phyloP scores from a whole-genome alignment of 2,113 vertebrate genomes.

The Cervus canadensis region DNA sequence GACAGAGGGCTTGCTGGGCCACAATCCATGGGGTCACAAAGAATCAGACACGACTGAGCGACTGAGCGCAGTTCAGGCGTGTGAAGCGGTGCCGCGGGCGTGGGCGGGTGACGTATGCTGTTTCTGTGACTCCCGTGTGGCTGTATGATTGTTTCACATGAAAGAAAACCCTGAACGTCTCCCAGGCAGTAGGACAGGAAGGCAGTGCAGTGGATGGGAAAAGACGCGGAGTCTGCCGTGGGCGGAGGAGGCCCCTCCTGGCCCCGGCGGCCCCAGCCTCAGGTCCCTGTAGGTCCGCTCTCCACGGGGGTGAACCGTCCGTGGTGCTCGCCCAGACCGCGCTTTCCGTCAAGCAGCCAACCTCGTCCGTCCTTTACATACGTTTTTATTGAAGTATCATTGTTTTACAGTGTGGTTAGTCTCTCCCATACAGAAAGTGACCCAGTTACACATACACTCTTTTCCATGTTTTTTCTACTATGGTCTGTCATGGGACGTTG shows the following conservation, averaged over 20 bases:
- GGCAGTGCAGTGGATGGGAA: too few relatives aligned
- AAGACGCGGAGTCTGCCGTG: rapidly evolving
- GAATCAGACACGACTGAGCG: background rate
- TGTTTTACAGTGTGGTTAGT: background rate
- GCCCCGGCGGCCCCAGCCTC: background rate
- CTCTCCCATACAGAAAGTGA: background rate
- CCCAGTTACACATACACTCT: rapidly evolving
- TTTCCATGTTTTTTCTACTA: rapidly evolving
- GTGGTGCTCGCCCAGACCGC: rapidly evolving
- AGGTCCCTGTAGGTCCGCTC: rapidly evolving
- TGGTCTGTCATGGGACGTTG: rapidly evolving
- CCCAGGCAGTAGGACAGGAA: background rate
- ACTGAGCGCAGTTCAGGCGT: background rate
- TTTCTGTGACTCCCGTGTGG: background rate
- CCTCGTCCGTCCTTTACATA: rapidly evolving
- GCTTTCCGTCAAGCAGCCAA: rapidly evolving
- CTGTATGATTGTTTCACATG: background rate
- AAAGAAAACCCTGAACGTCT: background rate
- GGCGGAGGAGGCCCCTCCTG: background rate
- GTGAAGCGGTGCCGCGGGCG: rapidly evolving
- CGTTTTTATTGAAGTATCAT: rapidly evolving
- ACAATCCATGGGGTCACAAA: background rate
- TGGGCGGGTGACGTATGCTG: background rate
- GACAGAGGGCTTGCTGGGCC: background rate
- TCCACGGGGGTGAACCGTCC: background rate